phyloP scores from a whole-genome alignment of 1,140 invertebrate species.

The Thaumatotibia leucotreta region DNA sequence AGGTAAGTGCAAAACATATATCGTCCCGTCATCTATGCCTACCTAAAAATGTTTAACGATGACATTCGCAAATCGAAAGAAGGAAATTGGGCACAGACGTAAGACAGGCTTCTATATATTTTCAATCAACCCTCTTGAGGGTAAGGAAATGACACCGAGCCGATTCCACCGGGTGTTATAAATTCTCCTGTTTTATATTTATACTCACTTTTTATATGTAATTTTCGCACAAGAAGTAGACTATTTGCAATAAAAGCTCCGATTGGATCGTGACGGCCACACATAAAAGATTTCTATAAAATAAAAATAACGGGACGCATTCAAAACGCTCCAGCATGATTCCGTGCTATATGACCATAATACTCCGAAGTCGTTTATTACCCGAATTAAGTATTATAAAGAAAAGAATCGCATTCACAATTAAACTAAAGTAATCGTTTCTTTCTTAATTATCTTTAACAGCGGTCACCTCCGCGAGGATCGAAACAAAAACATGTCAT shows the following conservation, averaged over 20 bases:
- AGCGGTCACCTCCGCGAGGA: slow-evolving; percentile 29
- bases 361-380: slow-evolving; percentile 51
- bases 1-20: too few relatives aligned
- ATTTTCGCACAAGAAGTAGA: background rate
- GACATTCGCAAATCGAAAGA: too few relatives aligned
- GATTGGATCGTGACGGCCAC: slow-evolving; percentile 58
- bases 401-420: slow-evolving; percentile 28
- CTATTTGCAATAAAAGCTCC: slow-evolving; percentile 1
- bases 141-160: too few relatives aligned
- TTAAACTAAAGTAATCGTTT: slow-evolving; percentile 25
- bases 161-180: too few relatives aligned
- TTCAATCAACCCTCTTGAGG: too few relatives aligned
- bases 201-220: too few relatives aligned
- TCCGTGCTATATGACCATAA: slow-evolving; percentile 64
- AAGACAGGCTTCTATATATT: too few relatives aligned
- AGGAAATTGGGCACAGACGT: too few relatives aligned
- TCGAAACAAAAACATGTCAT: slow-evolving; percentile 22
- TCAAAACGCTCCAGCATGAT: slow-evolving; percentile 37
- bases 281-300: slow-evolving; percentile 60
- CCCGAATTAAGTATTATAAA: slow-evolving; percentile 46
- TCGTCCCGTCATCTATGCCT: too few relatives aligned
- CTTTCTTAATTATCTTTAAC: slow-evolving; percentile 17
- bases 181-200: too few relatives aligned
- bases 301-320: slow-evolving; percentile 58
- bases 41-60: too few relatives aligned